Base-by-base conservation (phyloP, 2,113 vertebrate species). In the Opisthocomus hoazin region DNA sequence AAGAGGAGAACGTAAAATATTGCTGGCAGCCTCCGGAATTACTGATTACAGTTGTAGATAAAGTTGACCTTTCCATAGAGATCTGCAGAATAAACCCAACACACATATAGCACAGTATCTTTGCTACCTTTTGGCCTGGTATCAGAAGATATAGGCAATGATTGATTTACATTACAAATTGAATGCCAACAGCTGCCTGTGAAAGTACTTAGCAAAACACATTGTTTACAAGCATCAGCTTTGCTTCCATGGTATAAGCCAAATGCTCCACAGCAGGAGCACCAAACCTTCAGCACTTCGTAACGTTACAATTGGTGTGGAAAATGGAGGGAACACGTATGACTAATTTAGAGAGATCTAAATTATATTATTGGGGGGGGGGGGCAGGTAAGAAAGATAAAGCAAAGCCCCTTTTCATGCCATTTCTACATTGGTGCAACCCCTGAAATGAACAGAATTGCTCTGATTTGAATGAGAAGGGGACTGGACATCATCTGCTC, bases 191-290 rank as follows among this genome's bases (percentile, higher is more conserved):
- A 80, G 76, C 68, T 94, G 92, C 61, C 58, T 60, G 48, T 37
- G 77, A 82, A 70, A 90, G 84, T 88, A 69, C 78, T 92, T 95
- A 96, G 93, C 76, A 46, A 93, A 94, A 93, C 65, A 54, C 83
- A 66, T 79, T 75, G 61, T 92, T 94, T 85, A 70, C 1, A 14
- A 92, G 34, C 76, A 68, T 54, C 61, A 71, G 68, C 57, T 96
- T 82, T 91, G 57, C 53, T 57, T 86, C 80, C 4, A 3, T 36
- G 4, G 1, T 74, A 75, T 76, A 86, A 77, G 79, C 75, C 75
- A 79, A 94, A 82, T 0, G 2, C 56, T 66, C 37, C 86, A 64
- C 68, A 78, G 68, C 46, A 74, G 68, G 51, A 89, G 30, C 48
- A 76, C 46, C n/a, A 54, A 85, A 54, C 32, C 21, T 63, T 91